Evolutionary conservation across 2,113 vertebrate genomes (phyloP).

Genomic region (Corvus moneduloides): DNA sequence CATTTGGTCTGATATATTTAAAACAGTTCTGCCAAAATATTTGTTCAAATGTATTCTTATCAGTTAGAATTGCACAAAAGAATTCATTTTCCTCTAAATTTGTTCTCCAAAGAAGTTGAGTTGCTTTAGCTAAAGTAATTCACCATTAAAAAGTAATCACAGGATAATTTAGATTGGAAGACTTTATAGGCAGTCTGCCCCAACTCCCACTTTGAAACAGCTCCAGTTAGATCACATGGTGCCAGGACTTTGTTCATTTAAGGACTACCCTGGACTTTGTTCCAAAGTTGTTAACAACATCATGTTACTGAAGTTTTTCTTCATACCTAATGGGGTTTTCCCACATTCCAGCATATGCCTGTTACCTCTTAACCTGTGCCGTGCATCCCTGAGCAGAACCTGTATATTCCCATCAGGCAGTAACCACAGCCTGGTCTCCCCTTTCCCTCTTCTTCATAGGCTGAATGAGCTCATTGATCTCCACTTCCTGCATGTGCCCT

Average conservation of each 20-base stretch:
- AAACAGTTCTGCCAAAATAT: neutral
- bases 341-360: neutral
- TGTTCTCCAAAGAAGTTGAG: neutral
- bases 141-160: neutral
- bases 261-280: neutral
- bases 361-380: neutral
- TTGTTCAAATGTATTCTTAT: neutral
- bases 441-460: neutral
- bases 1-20: neutral
- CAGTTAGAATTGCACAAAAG: neutral
- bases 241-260: neutral
- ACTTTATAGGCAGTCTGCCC: neutral
- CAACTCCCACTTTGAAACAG: neutral
- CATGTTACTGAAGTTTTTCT: slow-evolving; percentile 37
- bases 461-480: neutral
- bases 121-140: neutral
- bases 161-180: neutral
- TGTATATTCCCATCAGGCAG: neutral
- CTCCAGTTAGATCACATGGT: neutral
- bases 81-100: neutral
- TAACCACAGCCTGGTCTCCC: neutral
- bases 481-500: accelerated
- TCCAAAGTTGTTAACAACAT: neutral
- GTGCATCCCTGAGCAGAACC: neutral
- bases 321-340: slow-evolving; percentile 48